Evolutionary conservation across 2,113 vertebrate genomes (phyloP).

Genomic region (Macquaria australasica): DNA sequence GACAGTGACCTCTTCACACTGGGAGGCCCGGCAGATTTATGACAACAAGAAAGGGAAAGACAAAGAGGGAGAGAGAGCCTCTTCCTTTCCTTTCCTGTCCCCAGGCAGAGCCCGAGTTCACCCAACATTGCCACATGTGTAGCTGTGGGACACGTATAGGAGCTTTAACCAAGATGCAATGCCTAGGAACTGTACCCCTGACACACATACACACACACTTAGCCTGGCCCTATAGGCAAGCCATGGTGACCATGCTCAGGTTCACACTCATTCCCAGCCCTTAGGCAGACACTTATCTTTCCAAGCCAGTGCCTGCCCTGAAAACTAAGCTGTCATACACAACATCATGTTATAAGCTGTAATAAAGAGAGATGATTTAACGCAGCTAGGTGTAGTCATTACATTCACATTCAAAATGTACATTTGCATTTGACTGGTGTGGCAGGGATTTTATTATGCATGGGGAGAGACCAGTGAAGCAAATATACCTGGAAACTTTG

Average conservation of each 20-base stretch:
- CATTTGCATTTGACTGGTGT: neutral
- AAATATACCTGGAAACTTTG: slow-evolving; percentile 8
- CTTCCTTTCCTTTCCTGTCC: slow-evolving; percentile 45
- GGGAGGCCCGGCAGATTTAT: slow-evolving; percentile 76
- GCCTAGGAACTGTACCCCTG: neutral
- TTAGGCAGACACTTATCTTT: slow-evolving; percentile 49
- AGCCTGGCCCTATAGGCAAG: slow-evolving; percentile 6
- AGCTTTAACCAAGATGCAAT: slow-evolving; percentile 16
- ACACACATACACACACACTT: slow-evolving; percentile 5
- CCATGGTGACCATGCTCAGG: slow-evolving; percentile 55
- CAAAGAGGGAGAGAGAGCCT: slow-evolving; percentile 30
- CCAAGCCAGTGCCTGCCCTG: slow-evolving; percentile 47
- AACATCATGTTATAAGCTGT: slow-evolving; percentile 30
- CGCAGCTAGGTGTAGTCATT: slow-evolving; percentile 4
- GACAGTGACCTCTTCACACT: slow-evolving; percentile 76
- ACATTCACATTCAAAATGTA: neutral
- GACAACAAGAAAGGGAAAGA: slow-evolving; percentile 48
- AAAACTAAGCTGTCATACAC: slow-evolving; percentile 35
- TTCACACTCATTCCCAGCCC: slow-evolving; percentile 53
- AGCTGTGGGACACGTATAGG: neutral
- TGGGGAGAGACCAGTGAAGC: neutral
- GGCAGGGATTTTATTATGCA: neutral
- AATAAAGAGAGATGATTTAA: slow-evolving; percentile 38
- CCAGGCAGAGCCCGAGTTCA: slow-evolving; percentile 18
- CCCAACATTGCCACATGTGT: slow-evolving; percentile 26